phyloP scores from a whole-genome alignment of 2,113 vertebrate species.

The Raja brachyura region DNA sequence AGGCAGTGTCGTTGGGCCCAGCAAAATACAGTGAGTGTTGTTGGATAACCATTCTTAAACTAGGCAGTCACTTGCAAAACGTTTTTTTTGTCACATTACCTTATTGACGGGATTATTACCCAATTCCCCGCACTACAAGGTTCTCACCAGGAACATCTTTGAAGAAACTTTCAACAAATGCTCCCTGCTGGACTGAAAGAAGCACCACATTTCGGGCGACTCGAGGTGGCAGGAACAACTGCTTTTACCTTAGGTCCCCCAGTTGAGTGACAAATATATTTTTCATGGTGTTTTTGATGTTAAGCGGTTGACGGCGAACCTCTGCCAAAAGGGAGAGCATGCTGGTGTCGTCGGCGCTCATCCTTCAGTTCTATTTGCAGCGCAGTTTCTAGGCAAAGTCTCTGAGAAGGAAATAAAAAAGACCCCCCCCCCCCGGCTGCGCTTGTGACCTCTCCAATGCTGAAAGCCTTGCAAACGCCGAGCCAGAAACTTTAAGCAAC shows the following conservation, averaged over 20 bases:
- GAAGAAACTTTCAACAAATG: background rate
- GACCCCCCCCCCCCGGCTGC: background rate
- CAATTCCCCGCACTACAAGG: too few relatives aligned
- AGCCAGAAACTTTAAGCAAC: background rate
- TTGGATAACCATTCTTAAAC: too few relatives aligned
- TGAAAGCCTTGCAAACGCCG: background rate
- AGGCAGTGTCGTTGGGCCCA: too few relatives aligned
- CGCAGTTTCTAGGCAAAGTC: background rate
- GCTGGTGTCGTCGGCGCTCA: background rate
- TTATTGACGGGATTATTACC: too few relatives aligned
- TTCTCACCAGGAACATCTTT: too few relatives aligned
- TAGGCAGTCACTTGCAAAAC: too few relatives aligned
- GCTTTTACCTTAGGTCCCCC: constrained; percentile 52
- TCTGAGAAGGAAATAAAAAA: background rate
- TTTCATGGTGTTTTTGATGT: constrained; percentile 51
- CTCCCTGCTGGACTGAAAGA: background rate
- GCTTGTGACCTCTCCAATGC: too few relatives aligned
- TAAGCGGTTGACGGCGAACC: constrained; percentile 50
- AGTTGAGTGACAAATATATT: constrained; percentile 63
- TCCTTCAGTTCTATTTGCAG: background rate
- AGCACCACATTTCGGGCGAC: background rate
- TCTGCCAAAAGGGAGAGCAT: constrained; percentile 12
- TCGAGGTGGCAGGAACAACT: too few relatives aligned
- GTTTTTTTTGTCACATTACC: too few relatives aligned
- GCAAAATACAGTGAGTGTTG: too few relatives aligned